These are phyloP conservation scores for Sepioteuthis lessoniana DNA, from an alignment of 2,888 invertebrate genomes.

Conservation along the genomic window DNA sequence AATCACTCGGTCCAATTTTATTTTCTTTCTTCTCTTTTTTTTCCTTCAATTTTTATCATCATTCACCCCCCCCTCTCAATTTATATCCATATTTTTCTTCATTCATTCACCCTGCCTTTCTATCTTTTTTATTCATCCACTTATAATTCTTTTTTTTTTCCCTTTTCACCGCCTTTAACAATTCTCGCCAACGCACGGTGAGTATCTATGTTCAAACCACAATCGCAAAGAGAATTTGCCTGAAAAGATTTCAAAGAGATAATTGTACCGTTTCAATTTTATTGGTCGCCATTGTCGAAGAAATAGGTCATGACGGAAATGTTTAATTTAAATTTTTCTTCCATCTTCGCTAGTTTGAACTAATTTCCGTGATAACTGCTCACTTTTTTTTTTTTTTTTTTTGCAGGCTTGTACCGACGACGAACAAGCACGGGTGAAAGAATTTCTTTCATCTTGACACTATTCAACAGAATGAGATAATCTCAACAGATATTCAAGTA, in stretches of 20 bases:
- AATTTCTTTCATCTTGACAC: background rate
- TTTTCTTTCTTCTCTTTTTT: too few species aligned
- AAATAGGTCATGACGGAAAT: background rate
- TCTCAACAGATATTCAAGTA: background rate
- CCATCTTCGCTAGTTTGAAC: background rate
- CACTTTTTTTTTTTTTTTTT: background rate
- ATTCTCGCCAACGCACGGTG: background rate
- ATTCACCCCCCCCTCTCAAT: background rate
- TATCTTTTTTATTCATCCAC: background rate
- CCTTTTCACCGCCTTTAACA: background rate
- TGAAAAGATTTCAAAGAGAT: constrained; percentile 20
- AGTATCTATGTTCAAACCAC: background rate
- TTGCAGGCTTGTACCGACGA: background rate
- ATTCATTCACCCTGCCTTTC: background rate
- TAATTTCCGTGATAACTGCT: background rate
- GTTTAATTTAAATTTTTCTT: background rate
- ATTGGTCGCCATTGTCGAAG: background rate
- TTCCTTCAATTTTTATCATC: too few species aligned
- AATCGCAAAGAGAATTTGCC: background rate
- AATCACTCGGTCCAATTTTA: background rate
- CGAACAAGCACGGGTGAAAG: background rate
- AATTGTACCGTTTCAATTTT: background rate
- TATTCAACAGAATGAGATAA: background rate
- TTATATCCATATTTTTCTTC: background rate
- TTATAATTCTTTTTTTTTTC: background rate